Evolutionary conservation across 2,113 vertebrate species (phyloP), one percentile per base, ranked within the genome.

Genomic region (Danionella cerebrum): DNA sequence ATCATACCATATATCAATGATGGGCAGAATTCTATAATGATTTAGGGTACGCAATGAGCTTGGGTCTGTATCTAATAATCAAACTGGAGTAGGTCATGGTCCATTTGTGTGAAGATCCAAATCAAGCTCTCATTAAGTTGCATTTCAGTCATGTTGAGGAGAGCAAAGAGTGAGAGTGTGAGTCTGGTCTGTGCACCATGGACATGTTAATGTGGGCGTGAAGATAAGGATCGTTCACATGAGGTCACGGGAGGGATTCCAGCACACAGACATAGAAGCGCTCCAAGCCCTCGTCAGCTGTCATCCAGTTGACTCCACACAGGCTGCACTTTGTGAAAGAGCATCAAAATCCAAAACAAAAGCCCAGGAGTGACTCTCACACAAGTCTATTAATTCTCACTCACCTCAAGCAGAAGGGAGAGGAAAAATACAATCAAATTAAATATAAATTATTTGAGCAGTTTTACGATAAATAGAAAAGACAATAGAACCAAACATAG

Each of bases 191-290:
- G 36, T 35, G 55, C 45, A 64, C 29, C 65, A 45, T 68, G 50
- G 69, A 76, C 48, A 72, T 64, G 44, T 60, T 66, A 76, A 82
- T 82, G 73, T 76, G 25, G 57, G 70, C 57, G 76, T 54, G 44
- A 65, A 69, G 73, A 79, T 79, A 69, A 50, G 53, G 54, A 72
- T 79, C 45, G 2, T 13, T 14, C 50, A 63, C 55, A 53, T 33
- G 31, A 65, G 55, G 71, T 65, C 50, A 18, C 38, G 44, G 39
- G 39, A 45, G 12, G 27, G 42, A 51, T 51, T 36, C 53, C 53
- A 57, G 53, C 22, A 39, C 33, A 57, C 11, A 57, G 18, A 57
- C 11, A 57, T 35, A 57, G 31, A 8, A 19, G 33, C 53, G 2
- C 29, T 44, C 22, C 22, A 60, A 60, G 27, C 36, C 8, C 57